phyloP scores from a whole-genome alignment of 2,797 vertebrate genomes.

The Sardinella longiceps region DNA sequence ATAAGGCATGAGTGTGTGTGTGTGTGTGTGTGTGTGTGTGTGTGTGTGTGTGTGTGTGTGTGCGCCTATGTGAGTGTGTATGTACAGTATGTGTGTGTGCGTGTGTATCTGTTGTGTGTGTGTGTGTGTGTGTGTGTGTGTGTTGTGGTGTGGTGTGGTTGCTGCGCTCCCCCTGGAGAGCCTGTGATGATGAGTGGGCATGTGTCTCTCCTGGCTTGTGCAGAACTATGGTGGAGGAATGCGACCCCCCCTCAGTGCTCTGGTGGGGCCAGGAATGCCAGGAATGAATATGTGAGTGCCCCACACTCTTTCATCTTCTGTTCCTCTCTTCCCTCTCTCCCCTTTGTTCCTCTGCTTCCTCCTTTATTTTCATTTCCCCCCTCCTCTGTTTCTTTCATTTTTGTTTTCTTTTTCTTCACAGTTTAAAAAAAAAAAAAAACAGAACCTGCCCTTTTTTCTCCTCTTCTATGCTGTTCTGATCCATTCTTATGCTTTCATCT shows the following conservation, averaged over 20 bases:
- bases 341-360: not conserved
- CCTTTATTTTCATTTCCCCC: not conserved
- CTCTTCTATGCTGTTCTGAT: not conserved
- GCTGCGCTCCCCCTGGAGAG: too few species aligned
- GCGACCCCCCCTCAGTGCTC: conserved; percentile 96
- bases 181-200: conserved; percentile 2
- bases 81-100: too few species aligned
- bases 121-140: not conserved
- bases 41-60: conserved; percentile 11
- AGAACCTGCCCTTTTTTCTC: not conserved
- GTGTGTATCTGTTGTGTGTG: too few species aligned
- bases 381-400: not conserved
- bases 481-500: not conserved
- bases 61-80: not conserved
- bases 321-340: not conserved
- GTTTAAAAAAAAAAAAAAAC: too few species aligned
- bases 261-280: conserved; percentile 96
- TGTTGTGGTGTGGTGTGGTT: not conserved
- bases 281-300: conserved; percentile 95
- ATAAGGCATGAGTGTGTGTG: not conserved
- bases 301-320: not conserved
- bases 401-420: not conserved
- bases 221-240: conserved; percentile 97
- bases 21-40: not conserved
- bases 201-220: conserved; percentile 76